phyloP scores from a whole-genome alignment of 2,113 vertebrate species.

The Rhinolophus sinicus region DNA sequence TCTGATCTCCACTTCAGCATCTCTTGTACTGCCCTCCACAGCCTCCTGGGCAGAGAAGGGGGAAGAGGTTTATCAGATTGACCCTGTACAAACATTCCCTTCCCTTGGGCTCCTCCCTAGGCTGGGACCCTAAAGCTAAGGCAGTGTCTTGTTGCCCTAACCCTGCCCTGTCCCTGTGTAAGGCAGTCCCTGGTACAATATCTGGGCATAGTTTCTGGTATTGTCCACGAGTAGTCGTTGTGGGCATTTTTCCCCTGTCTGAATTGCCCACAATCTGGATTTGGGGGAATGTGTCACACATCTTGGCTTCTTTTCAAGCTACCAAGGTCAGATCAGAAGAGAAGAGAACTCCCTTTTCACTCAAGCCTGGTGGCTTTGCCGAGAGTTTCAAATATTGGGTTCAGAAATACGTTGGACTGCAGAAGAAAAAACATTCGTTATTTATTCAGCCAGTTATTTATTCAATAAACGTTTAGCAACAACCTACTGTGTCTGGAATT shows the following conservation, averaged over 20 bases:
- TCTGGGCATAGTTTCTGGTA: neutral
- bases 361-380: neutral
- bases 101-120: neutral
- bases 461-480: neutral
- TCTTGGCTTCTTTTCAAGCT: neutral
- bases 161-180: neutral
- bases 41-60: neutral
- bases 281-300: neutral
- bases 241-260: neutral
- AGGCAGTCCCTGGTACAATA: neutral
- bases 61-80: neutral
- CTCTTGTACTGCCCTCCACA: neutral
- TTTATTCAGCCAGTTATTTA: slow-evolving; percentile 2
- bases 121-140: neutral
- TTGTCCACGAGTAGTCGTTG: neutral
- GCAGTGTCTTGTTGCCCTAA: neutral
- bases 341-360: neutral
- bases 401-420: neutral
- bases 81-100: neutral
- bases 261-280: neutral
- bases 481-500: neutral
- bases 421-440: slow-evolving; percentile 46
- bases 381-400: slow-evolving; percentile 22
- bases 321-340: neutral
- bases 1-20: neutral